Evolutionary conservation across 2,113 vertebrate genomes (phyloP), one percentile per base, ranked within the genome.

Genomic region (Pithys albifrons): DNA sequence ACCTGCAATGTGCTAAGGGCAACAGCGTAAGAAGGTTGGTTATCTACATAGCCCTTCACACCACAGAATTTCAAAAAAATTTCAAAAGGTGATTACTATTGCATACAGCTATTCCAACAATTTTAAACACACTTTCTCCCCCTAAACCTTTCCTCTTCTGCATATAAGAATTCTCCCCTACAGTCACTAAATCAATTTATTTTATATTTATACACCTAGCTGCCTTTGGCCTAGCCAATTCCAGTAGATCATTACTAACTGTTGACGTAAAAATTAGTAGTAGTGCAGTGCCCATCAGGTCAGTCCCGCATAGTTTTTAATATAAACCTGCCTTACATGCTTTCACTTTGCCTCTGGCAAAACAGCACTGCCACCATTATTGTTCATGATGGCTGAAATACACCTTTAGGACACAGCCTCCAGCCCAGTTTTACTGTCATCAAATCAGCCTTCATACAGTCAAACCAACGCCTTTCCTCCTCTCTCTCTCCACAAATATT

Each of bases 401-500:
- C n/a, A 52, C 29, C 43, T 51, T 96, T 88, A 49, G 72, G 27
- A 69, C 14, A 10, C 4, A 82, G 39, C 37, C n/a, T 85, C 70
- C 45, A 49, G 24, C 1, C 3, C 12, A 39, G 25, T 70, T 86
- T 58, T 43, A 43, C 52, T 59, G 11, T 19, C 24, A 59, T 4
- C 3, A 86, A 70, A 72, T 19, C 70, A 55, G 37, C n/a, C 35
- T 91, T 79, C 43, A 76, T 28, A 31, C 23, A 67, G 24, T 27
- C 35, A 88, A 67, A 84, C 48, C 35, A 71, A 67, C 14, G 8
- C 28, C 22, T 5, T 49, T 69, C 23, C 20, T 76, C 51, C 59
- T n/a, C 19, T 54, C 19, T 54, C 39, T 49, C 3, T 35, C n/a
- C 27, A 23, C 2, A 8, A 39, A 24, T 1, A 1, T 4, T 64